Evolutionary conservation across 2,888 invertebrate species (phyloP).

Genomic region (Drosophila pegasa): DNA sequence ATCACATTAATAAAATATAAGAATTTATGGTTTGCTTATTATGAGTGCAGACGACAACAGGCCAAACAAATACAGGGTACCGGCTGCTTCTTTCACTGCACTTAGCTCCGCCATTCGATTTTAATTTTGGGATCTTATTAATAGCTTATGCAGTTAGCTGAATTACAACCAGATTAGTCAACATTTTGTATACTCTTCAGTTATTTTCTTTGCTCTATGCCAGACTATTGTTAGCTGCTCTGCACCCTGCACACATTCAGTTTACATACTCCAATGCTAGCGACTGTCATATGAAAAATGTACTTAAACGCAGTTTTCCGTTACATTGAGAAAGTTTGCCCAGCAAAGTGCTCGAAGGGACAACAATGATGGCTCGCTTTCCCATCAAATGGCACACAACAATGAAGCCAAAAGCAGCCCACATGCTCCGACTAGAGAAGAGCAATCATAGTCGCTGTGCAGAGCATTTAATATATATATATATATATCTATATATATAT

Average conservation of each 20-base stretch:
- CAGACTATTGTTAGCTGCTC: conserved; percentile 19
- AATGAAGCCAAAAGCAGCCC: conserved; percentile 42
- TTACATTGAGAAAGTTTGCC: conserved; percentile 77
- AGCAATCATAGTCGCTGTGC: conserved; percentile 35
- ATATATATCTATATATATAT: conserved; percentile 4
- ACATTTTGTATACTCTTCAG: background rate
- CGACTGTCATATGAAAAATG: conserved; percentile 68
- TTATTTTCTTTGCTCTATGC: background rate
- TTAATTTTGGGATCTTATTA: conserved; percentile 21
- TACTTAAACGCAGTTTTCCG: conserved; percentile 80
- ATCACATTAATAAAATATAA: conserved; percentile 79
- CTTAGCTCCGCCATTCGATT: conserved; percentile 2
- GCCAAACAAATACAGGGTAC: conserved; percentile 48
- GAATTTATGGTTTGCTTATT: conserved; percentile 78
- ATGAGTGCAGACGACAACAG: conserved; percentile 51
- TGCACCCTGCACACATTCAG: conserved; percentile 24
- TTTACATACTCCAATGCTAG: conserved; percentile 4
- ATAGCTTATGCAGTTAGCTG: background rate
- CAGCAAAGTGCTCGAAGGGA: conserved; percentile 51
- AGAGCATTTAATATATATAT: conserved; percentile 28
- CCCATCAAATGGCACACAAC: conserved; percentile 48
- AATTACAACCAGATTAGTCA: background rate
- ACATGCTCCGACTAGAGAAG: conserved; percentile 30
- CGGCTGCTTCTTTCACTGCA: background rate
- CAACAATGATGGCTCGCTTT: conserved; percentile 54